A percentile compares a stretch with the other conserved stretches of the same genome.
phyloP scores from a whole-genome alignment of 2,797 vertebrate genomes.

The Premnoplex brunnescens region DNA sequence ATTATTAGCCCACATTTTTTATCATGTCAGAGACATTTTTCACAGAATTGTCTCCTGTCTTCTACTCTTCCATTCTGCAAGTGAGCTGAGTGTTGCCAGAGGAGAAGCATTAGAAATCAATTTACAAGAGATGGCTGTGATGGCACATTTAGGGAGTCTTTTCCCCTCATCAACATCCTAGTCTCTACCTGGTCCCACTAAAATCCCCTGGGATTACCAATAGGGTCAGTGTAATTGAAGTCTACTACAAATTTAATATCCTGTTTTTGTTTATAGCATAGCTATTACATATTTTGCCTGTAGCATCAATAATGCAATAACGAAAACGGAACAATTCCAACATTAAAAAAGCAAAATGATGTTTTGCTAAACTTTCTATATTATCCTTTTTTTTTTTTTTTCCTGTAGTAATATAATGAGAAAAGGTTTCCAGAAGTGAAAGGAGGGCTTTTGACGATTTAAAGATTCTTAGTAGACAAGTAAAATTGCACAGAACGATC shows the following conservation, averaged over 20 bases:
- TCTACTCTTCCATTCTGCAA: background rate
- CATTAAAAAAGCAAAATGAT: background rate
- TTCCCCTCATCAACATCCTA: background rate
- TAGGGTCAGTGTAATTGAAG: background rate
- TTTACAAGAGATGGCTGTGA: background rate
- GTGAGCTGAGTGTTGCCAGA: background rate
- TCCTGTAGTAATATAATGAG: background rate
- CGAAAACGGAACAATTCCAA: background rate
- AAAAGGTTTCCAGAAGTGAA: background rate
- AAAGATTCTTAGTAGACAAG: background rate
- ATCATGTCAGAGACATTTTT: background rate
- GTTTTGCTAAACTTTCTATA: background rate
- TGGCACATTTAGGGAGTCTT: background rate
- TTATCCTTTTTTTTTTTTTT: background rate
- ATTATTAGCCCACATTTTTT: background rate
- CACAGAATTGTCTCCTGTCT: background rate
- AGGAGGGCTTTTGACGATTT: background rate
- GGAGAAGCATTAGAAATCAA: background rate
- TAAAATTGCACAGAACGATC: background rate
- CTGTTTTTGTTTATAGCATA: background rate
- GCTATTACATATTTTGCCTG: background rate
- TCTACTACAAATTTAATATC: background rate
- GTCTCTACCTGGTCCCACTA: background rate
- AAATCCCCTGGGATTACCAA: background rate
- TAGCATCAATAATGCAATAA: background rate